These are phyloP conservation scores for Platysternon megacephalum DNA, from an alignment of 2,113 vertebrate species.

Conservation along the genomic window DNA sequence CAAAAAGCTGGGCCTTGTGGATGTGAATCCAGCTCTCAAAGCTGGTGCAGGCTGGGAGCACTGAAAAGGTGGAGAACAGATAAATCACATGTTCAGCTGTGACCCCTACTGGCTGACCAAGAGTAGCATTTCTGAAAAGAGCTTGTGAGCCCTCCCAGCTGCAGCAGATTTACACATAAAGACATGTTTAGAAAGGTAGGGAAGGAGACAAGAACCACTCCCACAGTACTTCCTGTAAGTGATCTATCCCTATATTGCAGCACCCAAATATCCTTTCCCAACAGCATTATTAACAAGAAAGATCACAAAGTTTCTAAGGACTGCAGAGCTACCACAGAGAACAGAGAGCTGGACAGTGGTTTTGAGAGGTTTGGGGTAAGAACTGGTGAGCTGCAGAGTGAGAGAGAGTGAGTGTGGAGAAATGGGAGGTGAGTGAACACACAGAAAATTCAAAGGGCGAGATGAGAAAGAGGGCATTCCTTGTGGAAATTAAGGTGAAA, in stretches of 20 bases:
- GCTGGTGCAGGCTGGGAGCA: not conserved
- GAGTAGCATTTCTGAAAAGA: not conserved
- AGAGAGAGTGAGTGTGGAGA: not conserved
- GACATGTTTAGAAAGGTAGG: not conserved
- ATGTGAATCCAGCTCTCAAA: not conserved
- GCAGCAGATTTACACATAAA: not conserved
- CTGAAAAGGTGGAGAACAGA: not conserved
- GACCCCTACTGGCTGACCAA: not conserved
- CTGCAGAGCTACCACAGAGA: not conserved
- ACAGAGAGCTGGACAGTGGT: not conserved
- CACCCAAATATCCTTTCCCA: not conserved
- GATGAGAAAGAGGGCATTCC: not conserved
- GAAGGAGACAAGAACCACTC: not conserved
- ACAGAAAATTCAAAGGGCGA: not conserved
- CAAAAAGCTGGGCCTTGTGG: not conserved
- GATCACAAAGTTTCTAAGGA: not conserved
- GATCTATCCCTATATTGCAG: not conserved
- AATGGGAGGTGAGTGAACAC: not conserved
- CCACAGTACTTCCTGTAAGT: not conserved
- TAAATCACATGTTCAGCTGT: not conserved
- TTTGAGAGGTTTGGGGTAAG: not conserved
- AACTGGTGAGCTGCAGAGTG: not conserved
- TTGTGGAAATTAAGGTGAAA: conserved; percentile 1
- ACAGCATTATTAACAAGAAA: not conserved
- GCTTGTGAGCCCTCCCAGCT: not conserved